Evolutionary conservation across 2,797 vertebrate species (phyloP).

Genomic region (Typhlichthys eigenmanni): DNA sequence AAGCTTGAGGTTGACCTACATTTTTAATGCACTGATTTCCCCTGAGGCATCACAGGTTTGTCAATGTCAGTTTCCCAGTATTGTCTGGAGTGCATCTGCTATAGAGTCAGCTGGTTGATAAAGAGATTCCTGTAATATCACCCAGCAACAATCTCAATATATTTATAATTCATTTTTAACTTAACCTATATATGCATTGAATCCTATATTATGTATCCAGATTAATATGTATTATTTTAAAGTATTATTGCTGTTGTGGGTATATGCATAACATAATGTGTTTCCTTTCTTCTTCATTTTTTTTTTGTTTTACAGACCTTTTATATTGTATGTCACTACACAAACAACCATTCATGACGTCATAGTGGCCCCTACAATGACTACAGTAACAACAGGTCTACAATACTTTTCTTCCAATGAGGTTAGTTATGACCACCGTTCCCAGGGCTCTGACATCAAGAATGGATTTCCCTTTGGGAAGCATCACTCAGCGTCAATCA

Average conservation of each 20-base stretch:
- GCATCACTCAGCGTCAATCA: conserved; percentile 82
- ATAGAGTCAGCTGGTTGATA: conserved; percentile 64
- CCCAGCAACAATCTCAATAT: conserved; percentile 30
- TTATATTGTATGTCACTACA: conserved; percentile 27
- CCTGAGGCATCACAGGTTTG: conserved; percentile 63
- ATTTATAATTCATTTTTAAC: neutral
- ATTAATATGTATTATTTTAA: neutral
- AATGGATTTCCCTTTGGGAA: conserved; percentile 81
- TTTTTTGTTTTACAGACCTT: conserved; percentile 21
- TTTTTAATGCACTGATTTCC: conserved; percentile 58
- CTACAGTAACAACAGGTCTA: conserved; percentile 89
- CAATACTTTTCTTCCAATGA: conserved; percentile 91
- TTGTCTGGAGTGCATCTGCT: conserved; percentile 73
- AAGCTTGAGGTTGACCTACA: conserved; percentile 55
- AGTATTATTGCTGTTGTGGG: conserved; percentile 2
- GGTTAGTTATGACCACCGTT: conserved; percentile 80
- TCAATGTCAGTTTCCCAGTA: conserved; percentile 74
- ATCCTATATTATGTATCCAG: neutral
- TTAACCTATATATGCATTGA: neutral
- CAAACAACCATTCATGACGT: conserved; percentile 90
- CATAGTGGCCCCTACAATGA: conserved; percentile 89
- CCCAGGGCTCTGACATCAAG: conserved; percentile 55
- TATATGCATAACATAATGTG: neutral
- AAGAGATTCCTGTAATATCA: conserved; percentile 35
- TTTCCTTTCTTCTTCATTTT: neutral